Conservation (phyloP, 2,888 invertebrate genomes). For the Anthophora plumipes region DNA sequence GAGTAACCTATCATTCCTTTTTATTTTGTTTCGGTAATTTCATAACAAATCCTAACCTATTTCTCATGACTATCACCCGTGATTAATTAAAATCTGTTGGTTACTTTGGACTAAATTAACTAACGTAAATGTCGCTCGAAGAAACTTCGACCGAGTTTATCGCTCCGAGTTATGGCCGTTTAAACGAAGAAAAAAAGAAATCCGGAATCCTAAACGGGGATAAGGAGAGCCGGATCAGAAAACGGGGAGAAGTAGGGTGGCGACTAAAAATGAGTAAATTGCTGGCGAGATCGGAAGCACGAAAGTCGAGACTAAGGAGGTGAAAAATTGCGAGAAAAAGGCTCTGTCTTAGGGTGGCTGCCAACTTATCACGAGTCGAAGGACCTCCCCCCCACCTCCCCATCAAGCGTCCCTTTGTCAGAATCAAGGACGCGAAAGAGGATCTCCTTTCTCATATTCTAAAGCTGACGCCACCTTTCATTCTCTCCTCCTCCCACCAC, state of each 20-base stretch:
- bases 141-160: neutral
- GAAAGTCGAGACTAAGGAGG: conserved; percentile 71
- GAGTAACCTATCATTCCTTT: too few species aligned
- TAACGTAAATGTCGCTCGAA: neutral
- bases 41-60: too few species aligned
- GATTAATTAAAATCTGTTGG: neutral
- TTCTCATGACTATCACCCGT: neutral
- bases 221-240: neutral
- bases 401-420: conserved; percentile 71
- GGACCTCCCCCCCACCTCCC: conserved; percentile 68
- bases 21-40: too few species aligned
- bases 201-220: neutral
- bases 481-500: conserved; percentile 49
- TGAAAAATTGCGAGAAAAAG: conserved; percentile 74
- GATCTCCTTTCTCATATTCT: conserved; percentile 75
- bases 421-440: conserved; percentile 74
- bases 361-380: conserved; percentile 73
- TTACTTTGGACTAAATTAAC: neutral
- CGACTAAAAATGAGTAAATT: conserved; percentile 70
- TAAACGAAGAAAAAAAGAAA: neutral
- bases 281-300: conserved; percentile 59
- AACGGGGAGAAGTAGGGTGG: conserved; percentile 32
- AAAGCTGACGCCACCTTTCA: conserved; percentile 72
- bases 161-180: conserved; percentile 15
- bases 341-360: conserved; percentile 66